Evolutionary conservation across 2,797 vertebrate species (phyloP), one percentile per base, ranked within the genome.

Genomic region (Mus caroli): DNA sequence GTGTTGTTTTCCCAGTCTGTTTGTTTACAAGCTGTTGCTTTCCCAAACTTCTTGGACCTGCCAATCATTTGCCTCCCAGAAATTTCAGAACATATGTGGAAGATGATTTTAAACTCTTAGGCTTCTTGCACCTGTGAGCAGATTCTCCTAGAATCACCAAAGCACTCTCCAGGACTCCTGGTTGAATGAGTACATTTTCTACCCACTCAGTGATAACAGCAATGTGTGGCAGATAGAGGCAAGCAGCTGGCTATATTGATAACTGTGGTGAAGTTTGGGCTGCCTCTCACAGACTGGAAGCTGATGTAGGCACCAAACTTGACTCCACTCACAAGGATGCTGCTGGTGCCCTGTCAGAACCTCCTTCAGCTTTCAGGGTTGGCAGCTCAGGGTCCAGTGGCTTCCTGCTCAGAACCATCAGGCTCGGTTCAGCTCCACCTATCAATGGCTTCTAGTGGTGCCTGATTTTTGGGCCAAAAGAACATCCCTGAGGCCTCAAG

Each of bases 21-120:
- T 92, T 94, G 79, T 92, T 96, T 80, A 73, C 92, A 95, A 88
- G 8, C 22, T 84, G 83, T 90, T 56, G 91, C 52, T 60, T 94
- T 71, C 75, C 31, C 34, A 80, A 69, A 82, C 19, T 31, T 77
- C 5, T 62, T 88, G 73, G 46, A 50, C 60, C 82, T 88, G 95
- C 64, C 60, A 79, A 43, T 94, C 67, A 52, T 62, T 80, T 83
- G 43, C 62, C 79, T 92, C 91, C 75, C 13, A 15, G 26, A 28
- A 60, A 60, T 22, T 75, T 46, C 62, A 56, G 26, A 69, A 20
- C 14, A 26, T 54, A 31, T 10, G 31, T 19, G 14, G 40, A 91
- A 67, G 19, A 10, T 73, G 7, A 64, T 46, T 94, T 95, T 17
- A 69, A 69, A 62, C 86, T 75, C 34, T 6, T 52, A 50, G 54